phyloP scores from a whole-genome alignment of 2,113 vertebrate genomes.

The Hoplias malabaricus region DNA sequence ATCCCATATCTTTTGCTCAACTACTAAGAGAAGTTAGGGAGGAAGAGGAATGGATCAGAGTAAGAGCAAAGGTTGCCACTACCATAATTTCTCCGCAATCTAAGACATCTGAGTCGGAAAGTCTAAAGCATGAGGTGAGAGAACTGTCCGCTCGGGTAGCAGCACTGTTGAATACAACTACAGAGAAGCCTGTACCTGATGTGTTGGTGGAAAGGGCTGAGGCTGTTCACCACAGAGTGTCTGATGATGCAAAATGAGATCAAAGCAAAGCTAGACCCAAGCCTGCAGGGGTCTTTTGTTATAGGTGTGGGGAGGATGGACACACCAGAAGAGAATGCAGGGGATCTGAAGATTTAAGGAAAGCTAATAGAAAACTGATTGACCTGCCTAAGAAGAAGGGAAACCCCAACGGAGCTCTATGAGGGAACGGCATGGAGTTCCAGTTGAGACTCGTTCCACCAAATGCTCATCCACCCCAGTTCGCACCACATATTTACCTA shows the following conservation, averaged over 20 bases:
- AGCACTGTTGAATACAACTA: not conserved
- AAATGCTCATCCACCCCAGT: no score
- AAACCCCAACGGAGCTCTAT: slow-evolving; percentile 1
- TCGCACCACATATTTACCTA: not conserved
- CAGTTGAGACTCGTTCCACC: slow-evolving; percentile 2
- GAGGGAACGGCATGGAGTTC: not conserved
- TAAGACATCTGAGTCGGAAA: no score
- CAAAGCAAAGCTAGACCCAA: not conserved
- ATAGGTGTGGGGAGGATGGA: slow-evolving; percentile 2
- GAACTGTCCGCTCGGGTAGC: not conserved
- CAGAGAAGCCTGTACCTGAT: not conserved
- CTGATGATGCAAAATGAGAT: not conserved
- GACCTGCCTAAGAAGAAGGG: not conserved
- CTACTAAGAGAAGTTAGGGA: slow-evolving; percentile 33
- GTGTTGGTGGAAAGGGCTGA: not conserved
- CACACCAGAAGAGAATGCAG: not conserved
- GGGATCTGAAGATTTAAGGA: not conserved
- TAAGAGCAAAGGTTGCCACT: no score
- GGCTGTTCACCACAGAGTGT: not conserved
- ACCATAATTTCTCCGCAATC: not conserved
- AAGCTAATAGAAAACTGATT: not conserved
- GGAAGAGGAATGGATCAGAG: not conserved
- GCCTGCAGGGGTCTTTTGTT: not conserved
- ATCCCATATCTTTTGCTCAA: slow-evolving; percentile 32
- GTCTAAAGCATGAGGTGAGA: no score